Evolutionary conservation across 2,888 invertebrate genomes (phyloP), one percentile per base, ranked within the genome.

Genomic region (Noctua comes): DNA sequence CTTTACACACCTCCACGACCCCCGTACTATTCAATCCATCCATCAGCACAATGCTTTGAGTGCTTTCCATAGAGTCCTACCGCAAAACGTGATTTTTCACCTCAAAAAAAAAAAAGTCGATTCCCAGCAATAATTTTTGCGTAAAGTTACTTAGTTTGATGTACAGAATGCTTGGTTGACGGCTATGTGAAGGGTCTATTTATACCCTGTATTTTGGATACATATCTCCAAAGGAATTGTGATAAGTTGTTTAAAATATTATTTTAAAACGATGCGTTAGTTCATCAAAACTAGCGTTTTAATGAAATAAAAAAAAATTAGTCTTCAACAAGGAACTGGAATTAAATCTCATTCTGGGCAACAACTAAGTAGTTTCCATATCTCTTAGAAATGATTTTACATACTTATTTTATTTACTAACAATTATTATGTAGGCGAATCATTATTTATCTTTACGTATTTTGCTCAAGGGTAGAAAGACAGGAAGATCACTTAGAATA

Each of bases 181-280:
- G n/a, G n/a, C n/a, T n/a, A n/a, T n/a, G n/a, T n/a, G n/a, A n/a
- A n/a, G n/a, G n/a, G n/a, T n/a, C n/a, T n/a, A n/a, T n/a, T n/a
- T n/a, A n/a, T n/a, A n/a, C n/a, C n/a, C n/a, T n/a, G n/a, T n/a
- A 16, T 84, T 68, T 78, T 54, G 36, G 13, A 51, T 24, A 66
- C 8, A 21, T 59, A n/a, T 79, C 40, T 68, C 27, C 51, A 68
- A 79, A 78, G 36, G 27, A 79, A 84, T 80, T 68, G 66, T 78
- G 79, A 84, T 84, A 79, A 51, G 5, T 66, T 79, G 1, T 83
- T 31, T 46, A 51, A 36, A 54, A 46, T 82, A 48, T 11, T 83
- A 40, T 24, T 83, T 46, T 36, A 46, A 54, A 64, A n/a, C 43
- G 16, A 66, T 36, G 43, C 11, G 21, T 27, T 48, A 36, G 8